Evolutionary conservation across 1,140 invertebrate species (phyloP).

Genomic region (Himalopsyche phryganea): DNA sequence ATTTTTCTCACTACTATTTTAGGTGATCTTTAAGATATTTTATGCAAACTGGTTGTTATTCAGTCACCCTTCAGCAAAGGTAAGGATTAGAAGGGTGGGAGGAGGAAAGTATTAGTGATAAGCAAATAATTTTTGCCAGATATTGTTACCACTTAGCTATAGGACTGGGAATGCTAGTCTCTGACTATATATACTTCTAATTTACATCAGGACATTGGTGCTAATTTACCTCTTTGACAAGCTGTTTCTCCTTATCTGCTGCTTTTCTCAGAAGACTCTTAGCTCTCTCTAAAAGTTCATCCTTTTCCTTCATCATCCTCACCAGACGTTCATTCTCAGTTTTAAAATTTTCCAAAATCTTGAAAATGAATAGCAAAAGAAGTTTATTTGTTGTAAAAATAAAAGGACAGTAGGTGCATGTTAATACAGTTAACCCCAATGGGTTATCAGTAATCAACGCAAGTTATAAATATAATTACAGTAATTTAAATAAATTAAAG

Average conservation of each 20-base stretch:
- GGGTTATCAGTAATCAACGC: too few species aligned
- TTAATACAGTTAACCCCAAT: too few species aligned
- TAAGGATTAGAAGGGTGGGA: too few species aligned
- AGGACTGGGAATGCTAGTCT: too few species aligned
- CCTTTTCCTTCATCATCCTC: slow-evolving; percentile 22
- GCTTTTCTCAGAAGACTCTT: slow-evolving; percentile 28
- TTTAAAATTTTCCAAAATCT: slow-evolving; percentile 2
- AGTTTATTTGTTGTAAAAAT: too few species aligned
- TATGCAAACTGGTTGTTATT: neutral
- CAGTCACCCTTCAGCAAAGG: too few species aligned
- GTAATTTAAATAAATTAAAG: too few species aligned
- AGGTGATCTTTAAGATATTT: neutral
- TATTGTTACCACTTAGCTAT: too few species aligned
- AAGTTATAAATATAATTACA: too few species aligned
- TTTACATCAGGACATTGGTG: neutral
- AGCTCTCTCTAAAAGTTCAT: slow-evolving; percentile 24
- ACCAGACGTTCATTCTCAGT: slow-evolving; percentile 13
- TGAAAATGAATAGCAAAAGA: neutral
- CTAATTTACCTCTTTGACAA: slow-evolving; percentile 18
- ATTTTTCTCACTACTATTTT: neutral
- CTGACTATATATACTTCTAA: neutral
- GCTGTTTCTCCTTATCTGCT: slow-evolving; percentile 27
- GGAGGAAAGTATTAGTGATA: too few species aligned
- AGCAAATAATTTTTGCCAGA: neutral
- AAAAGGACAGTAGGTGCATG: too few species aligned